phyloP scores from a whole-genome alignment of 2,797 vertebrate species.

The Cyprinodon diabolis region DNA sequence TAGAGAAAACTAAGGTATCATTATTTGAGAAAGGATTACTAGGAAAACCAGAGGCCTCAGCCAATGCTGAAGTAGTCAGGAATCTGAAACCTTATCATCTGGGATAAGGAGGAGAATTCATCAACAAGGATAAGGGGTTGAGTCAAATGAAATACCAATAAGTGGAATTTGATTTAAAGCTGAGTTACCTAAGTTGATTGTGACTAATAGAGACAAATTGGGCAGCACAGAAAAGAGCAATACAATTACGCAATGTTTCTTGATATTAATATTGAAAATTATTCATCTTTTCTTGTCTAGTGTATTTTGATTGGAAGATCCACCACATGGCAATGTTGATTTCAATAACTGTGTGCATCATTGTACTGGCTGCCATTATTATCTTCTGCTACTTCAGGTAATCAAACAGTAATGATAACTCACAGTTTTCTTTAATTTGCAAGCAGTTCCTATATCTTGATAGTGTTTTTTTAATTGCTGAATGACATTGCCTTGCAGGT shows the following conservation, averaged over 20 bases:
- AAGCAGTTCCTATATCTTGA: not conserved
- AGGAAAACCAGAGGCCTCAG: constrained; percentile 63
- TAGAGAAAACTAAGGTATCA: constrained; percentile 36
- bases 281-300: constrained; percentile 62
- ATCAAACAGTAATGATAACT: not conserved
- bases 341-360: constrained; percentile 89
- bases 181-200: constrained; percentile 40
- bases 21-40: constrained; percentile 73
- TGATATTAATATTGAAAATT: not conserved
- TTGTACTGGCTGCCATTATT: constrained; percentile 88
- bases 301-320: constrained; percentile 87
- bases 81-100: constrained; percentile 79
- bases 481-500: constrained; percentile 73
- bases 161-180: constrained; percentile 71
- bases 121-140: constrained; percentile 68
- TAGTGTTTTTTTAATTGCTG: not conserved
- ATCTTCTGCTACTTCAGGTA: constrained; percentile 96
- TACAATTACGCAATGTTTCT: constrained; percentile 1
- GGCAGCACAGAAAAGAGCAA: not conserved
- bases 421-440: not conserved
- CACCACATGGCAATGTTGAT: constrained; percentile 92
- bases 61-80: constrained; percentile 70
- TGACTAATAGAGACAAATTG: not conserved
- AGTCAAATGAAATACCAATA: constrained; percentile 70
- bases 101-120: constrained; percentile 68